Evolutionary conservation across 1,140 invertebrate species (phyloP).

Genomic region (Helicorthomorpha holstii): DNA sequence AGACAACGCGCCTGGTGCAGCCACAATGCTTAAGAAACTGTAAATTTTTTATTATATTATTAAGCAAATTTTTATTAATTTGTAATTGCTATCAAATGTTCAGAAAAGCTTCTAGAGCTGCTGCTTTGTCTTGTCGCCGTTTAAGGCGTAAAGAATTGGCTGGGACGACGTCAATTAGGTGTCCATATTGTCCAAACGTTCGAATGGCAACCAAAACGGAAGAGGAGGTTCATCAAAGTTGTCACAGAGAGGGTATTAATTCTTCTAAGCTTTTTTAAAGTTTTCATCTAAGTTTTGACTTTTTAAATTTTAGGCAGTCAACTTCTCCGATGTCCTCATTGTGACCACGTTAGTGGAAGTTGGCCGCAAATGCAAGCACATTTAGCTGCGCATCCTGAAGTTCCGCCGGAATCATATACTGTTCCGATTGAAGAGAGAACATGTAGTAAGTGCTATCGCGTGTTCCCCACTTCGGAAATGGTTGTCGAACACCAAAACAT

Average conservation of each 20-base stretch:
- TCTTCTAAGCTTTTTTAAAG: neutral
- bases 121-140: neutral
- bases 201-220: neutral
- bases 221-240: neutral
- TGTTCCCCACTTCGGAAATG: neutral
- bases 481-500: neutral
- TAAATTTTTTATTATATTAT: neutral
- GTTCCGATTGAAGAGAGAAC: neutral
- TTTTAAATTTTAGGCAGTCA: neutral
- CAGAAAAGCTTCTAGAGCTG: neutral
- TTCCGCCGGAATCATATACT: neutral
- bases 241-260: neutral
- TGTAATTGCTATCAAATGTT: neutral
- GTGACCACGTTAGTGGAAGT: neutral
- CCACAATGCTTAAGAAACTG: neutral
- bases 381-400: neutral
- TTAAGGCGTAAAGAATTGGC: neutral
- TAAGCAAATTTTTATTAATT: neutral
- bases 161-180: neutral
- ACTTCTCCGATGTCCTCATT: conserved; percentile 2
- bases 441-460: neutral
- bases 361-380: conserved; percentile 2
- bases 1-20: neutral
- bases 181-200: neutral
- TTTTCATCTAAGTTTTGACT: neutral